Base-by-base conservation (phyloP, 2,888 invertebrate genomes). In the Neoscelio sp. region DNA sequence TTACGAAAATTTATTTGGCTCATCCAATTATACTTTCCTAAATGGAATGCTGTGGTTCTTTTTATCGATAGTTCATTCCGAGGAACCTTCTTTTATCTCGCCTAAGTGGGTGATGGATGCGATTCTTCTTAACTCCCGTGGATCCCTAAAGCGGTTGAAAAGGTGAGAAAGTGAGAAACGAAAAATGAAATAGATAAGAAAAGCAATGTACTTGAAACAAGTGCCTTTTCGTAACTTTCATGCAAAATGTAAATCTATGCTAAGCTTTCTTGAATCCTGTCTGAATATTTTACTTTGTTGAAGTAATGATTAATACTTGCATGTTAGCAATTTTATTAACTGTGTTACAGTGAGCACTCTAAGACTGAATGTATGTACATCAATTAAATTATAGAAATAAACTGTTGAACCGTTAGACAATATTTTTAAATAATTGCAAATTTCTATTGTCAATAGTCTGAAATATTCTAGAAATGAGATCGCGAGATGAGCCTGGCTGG, bases 71-170 rank as follows among this genome's bases (percentile, higher is more conserved):
- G 82, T 83, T 86, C 83, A 85, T 83, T 83, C 81, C 74, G 78
- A 42, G 56, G 78, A 77, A 78, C 67, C 80, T 73, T 71, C 82
- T 84, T 83, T 87, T 87, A 86, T 84, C 84, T 83, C 80, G 80
- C 81, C 83, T 85, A 86, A 85, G 85, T 80, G 82, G 80, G 83
- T 87, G 87, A 87, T 86, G 84, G 84, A 87, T 87, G 85, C 54
- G 68, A 65, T 70, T 77, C 67, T 71, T 75, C 58, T 40, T 58
- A 62, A 56, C 71, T 60, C 42, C 44, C 23, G 18, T 42, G 52
- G 28, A 64, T 64, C 50, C 44, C 46, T 17, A n/a, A 13, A 38
- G 23, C n/a, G n/a, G n/a, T n/a, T n/a, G 33, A 44, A 15, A 74
- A 74, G 64, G 73, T 54, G 65, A 67, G 52, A 71, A 67, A 50